A percentile compares a stretch with the other conserved stretches of the same genome.
These are phyloP conservation scores for Nycticryphes semicollaris DNA, from an alignment of 2,113 vertebrate species.

Conservation along the genomic window DNA sequence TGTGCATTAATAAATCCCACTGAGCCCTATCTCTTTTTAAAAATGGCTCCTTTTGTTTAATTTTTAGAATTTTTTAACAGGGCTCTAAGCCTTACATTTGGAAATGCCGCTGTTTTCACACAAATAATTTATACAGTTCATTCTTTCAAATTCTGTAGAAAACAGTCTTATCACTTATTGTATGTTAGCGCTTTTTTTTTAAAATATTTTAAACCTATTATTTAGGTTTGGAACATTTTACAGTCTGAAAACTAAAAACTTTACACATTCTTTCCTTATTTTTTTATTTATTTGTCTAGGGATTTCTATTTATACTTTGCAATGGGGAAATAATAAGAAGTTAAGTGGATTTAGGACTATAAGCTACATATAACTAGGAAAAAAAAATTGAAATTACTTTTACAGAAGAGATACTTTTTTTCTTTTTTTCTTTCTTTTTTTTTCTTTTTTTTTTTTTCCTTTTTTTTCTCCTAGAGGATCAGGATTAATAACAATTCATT, in stretches of 20 bases:
- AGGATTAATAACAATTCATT: neutral
- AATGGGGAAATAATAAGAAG: neutral
- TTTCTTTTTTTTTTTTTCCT: neutral
- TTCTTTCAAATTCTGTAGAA: constrained; percentile 52
- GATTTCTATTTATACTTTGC: constrained; percentile 9
- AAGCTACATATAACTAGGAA: neutral
- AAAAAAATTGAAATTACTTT: neutral
- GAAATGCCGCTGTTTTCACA: constrained; percentile 78
- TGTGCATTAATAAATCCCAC: constrained; percentile 98
- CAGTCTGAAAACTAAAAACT: neutral
- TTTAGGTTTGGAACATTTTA: constrained; percentile 23
- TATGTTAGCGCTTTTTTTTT: neutral
- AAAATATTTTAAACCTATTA: neutral
- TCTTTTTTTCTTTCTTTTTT: neutral
- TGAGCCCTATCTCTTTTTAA: constrained; percentile 91
- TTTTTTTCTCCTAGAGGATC: neutral
- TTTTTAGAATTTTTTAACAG: constrained; percentile 87
- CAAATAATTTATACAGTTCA: constrained; percentile 85
- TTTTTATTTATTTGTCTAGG: neutral
- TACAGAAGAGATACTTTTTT: neutral
- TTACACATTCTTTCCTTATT: neutral
- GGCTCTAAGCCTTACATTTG: constrained; percentile 84
- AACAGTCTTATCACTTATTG: constrained; percentile 50
- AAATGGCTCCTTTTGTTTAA: constrained; percentile 88
- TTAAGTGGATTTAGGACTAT: constrained; percentile 12